Conservation (phyloP, 2,113 vertebrate species). For the Atractosteus spatula region DNA sequence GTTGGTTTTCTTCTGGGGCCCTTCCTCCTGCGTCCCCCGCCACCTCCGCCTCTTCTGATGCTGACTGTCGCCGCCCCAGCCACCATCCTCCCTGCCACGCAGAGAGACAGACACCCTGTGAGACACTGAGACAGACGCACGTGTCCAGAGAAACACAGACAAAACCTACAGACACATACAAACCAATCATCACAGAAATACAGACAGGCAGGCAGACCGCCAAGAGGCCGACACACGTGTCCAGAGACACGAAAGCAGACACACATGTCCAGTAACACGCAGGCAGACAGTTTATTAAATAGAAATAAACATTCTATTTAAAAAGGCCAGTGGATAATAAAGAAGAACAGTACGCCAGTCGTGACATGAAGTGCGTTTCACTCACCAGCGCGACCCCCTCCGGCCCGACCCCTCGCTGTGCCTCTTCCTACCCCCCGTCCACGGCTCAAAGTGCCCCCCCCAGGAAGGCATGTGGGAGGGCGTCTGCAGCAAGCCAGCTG, state of each 20-base stretch:
- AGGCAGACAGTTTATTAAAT: too few species aligned
- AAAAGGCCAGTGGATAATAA: background rate
- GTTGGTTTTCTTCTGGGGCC: constrained; percentile 27
- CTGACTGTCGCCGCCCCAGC: constrained; percentile 33
- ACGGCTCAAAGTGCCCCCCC: constrained; percentile 36
- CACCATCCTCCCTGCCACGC: constrained; percentile 37
- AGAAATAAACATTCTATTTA: too few species aligned
- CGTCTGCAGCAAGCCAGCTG: constrained; percentile 45
- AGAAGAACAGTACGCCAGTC: background rate
- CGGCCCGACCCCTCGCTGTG: constrained; percentile 34
- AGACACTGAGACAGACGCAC: background rate
- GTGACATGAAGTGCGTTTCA: background rate
- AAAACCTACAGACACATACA: background rate
- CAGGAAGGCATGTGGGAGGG: constrained; percentile 37
- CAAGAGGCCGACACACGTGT: background rate
- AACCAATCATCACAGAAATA: background rate
- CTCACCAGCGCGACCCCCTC: constrained; percentile 43
- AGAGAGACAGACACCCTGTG: background rate
- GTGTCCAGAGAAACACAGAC: background rate
- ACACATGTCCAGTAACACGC: too few species aligned
- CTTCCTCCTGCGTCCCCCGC: constrained; percentile 34
- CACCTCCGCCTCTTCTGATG: constrained; percentile 41
- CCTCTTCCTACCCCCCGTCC: constrained; percentile 40
- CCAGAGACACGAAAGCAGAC: background rate
- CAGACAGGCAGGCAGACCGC: background rate